Conservation (phyloP, 2,888 invertebrate species). For the Pedicia rivosa region DNA sequence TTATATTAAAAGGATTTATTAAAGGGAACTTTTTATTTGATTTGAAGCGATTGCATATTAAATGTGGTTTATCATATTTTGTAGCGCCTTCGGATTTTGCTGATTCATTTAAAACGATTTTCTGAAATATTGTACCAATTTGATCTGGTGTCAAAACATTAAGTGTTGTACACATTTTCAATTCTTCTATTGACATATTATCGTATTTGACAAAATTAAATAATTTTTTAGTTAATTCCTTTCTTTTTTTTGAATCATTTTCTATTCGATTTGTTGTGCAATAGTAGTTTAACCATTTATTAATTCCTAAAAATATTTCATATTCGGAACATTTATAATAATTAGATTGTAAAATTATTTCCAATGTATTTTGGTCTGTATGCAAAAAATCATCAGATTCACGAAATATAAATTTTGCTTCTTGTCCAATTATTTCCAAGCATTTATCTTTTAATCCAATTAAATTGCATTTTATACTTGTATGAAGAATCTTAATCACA, state of each 20-base stretch:
- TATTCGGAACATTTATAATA: slow-evolving; percentile 1
- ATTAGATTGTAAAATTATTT: neutral
- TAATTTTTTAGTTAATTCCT: neutral
- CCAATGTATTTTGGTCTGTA: neutral
- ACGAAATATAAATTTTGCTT: too few species aligned
- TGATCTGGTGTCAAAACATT: too few species aligned
- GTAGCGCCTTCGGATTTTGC: too few species aligned
- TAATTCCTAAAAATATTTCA: neutral
- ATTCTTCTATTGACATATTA: too few species aligned
- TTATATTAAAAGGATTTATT: too few species aligned
- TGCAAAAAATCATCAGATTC: too few species aligned
- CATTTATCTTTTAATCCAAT: slow-evolving; percentile 2
- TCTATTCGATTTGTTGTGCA: neutral
- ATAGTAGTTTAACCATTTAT: neutral
- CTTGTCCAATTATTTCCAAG: neutral
- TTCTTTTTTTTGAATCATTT: neutral
- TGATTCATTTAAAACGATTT: too few species aligned
- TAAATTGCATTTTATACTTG: slow-evolving; percentile 1
- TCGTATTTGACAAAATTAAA: neutral
- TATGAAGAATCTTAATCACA: neutral
- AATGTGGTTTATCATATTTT: too few species aligned
- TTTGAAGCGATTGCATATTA: too few species aligned
- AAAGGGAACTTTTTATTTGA: too few species aligned
- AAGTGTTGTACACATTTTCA: too few species aligned
- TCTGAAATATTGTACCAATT: too few species aligned